Percentiles rank a stretch among this genome's conserved stretches.
These are phyloP conservation scores for Xenopus petersii DNA, from an alignment of 2,797 vertebrate genomes.

Conservation along the genomic window DNA sequence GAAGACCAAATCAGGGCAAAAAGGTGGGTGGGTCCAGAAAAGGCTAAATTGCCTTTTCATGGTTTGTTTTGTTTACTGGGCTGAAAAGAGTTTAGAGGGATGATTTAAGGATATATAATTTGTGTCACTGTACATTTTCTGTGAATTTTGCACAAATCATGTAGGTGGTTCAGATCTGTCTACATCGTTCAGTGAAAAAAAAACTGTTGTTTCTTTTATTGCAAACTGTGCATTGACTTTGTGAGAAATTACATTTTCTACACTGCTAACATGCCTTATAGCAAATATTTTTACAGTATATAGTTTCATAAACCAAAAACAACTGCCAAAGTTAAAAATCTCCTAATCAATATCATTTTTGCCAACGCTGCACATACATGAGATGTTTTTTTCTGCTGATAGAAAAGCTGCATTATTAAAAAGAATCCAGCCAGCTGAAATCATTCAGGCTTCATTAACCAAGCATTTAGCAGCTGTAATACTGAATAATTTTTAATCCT, in stretches of 20 bases:
- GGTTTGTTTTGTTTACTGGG: too few relatives aligned
- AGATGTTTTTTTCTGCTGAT: constrained; percentile 1
- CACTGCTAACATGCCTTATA: background rate
- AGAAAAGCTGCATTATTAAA: background rate
- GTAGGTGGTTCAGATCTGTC: too few relatives aligned
- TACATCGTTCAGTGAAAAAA: too few relatives aligned
- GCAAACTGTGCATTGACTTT: background rate
- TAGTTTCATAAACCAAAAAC: background rate
- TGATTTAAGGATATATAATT: too few relatives aligned
- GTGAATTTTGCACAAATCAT: too few relatives aligned
- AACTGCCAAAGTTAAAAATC: constrained; percentile 11
- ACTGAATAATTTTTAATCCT: background rate
- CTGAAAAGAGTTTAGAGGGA: too few relatives aligned
- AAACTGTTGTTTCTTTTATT: background rate
- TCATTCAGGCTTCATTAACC: constrained; percentile 3
- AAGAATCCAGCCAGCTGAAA: background rate
- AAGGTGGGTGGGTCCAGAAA: too few relatives aligned
- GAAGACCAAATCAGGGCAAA: too few relatives aligned
- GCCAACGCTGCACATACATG: background rate
- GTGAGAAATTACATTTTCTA: background rate
- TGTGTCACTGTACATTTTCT: too few relatives aligned
- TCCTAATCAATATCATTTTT: constrained; percentile 13
- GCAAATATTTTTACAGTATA: background rate
- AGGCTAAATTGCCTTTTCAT: too few relatives aligned
- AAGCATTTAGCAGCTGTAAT: background rate